Base-by-base conservation (phyloP, 2,797 vertebrate genomes). In the Sebastes taczanowskii region DNA sequence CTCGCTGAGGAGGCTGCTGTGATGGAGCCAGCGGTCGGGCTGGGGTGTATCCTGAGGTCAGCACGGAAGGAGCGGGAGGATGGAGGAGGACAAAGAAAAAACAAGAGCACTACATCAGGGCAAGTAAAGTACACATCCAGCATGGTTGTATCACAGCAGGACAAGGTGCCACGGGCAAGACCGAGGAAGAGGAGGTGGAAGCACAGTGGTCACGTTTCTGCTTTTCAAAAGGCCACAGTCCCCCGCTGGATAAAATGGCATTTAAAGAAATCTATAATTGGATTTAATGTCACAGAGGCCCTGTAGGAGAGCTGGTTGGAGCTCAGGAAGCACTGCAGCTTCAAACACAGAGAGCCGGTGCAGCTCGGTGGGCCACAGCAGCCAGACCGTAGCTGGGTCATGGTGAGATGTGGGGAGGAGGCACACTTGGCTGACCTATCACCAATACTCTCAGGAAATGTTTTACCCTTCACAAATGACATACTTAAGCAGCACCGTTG, bases 11-110 rank as follows among this genome's bases (percentile, higher is more conserved):
- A 97, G 84, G 96, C 95, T 95, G 96, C 96, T 93, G 96, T 96
- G 94, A 92, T 89, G 76, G 96, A 96, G 89, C 97, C 97, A 38
- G 94, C 89, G 88, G 97, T 97, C 20, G 97, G 97, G 86, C 96
- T 97, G 75, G 97, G 97, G 88, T 97, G 97, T 91, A 97, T 96
- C 98, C 98, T 99, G 92, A 52, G 90, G 91, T 86, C 71, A 89
- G 77, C 69, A 22, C 0, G 55, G 74, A 65, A 18, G 25, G 58
- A 23, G 59, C 3, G n/a, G 53, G 23, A 30, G 16, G 11, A 38
- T 16, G 23, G 20, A 61, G 22, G 32, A 84, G 52, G 68, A 80
- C 34, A 87, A 62, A 84, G 56, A 81, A 74, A 65, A 86, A 82
- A 86, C 22, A 85, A 81, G 25, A 86, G 61, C 27, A 69, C 35